These are phyloP conservation scores for Rafetus swinhoei DNA, from an alignment of 2,113 vertebrate genomes.

Conservation along the genomic window DNA sequence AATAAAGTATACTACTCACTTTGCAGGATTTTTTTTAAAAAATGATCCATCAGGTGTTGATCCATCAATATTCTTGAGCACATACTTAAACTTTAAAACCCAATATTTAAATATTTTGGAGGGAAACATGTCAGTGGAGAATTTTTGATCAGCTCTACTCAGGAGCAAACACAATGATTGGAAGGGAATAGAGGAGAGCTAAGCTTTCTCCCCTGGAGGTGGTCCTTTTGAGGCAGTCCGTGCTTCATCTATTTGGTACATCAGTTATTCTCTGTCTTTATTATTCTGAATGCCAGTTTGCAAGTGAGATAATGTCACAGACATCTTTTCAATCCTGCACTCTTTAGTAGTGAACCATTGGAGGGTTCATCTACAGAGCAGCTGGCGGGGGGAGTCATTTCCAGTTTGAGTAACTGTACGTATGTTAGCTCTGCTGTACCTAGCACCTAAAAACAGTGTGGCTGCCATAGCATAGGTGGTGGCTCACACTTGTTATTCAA, in stretches of 20 bases:
- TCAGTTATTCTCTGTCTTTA: background rate
- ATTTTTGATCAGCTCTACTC: background rate
- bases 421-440: background rate
- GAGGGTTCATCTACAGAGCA: background rate
- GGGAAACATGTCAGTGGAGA: background rate
- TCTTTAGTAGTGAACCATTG: background rate
- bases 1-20: background rate
- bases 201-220: background rate
- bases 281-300: background rate
- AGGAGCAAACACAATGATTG: background rate
- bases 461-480: background rate
- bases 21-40: background rate
- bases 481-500: background rate
- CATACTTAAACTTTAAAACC: background rate
- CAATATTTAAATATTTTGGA: background rate
- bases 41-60: background rate
- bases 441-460: background rate
- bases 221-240: fast-evolving
- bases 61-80: background rate
- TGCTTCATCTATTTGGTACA: background rate
- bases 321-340: background rate
- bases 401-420: background rate
- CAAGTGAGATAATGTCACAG: background rate
- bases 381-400: background rate
- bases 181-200: fast-evolving